Evolutionary conservation across 2,797 vertebrate species (phyloP), one percentile per base, ranked within the genome.

Genomic region (Lagodon rhomboides): DNA sequence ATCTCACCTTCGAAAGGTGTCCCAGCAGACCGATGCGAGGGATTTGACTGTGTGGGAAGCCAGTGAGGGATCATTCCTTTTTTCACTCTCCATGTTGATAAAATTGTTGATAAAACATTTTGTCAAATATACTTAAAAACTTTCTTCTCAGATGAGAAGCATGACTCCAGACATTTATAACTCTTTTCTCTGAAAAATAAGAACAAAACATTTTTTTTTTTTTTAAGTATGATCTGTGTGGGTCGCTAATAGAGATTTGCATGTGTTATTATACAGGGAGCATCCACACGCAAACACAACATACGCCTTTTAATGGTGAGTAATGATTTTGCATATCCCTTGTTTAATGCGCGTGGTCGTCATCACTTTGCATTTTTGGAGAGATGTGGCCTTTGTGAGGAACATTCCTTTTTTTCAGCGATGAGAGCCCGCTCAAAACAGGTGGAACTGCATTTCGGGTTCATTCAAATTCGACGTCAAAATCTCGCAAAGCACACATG

Each of bases 281-380:
- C 18, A 38, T n/a, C 46, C 50, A 47, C 17, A 43, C 7, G 56
- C 46, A 69, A 50, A 66, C 34, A 76, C 73, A 75, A 44, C 25
- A 58, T 51, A 30, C 10, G 34, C 41, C 23, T 27, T 58, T 38
- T 78, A 27, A 55, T 38, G 17, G 17, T 8, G 5, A 56, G 66
- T 25, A 47, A 75, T 55, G 63, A 18, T 46, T 91, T 84, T 85
- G 80, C 82, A 82, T 86, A 74, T 44, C n/a, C 22, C n/a, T 12
- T 60, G 5, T 64, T 68, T 70, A 43, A 20, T 75, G 34, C 3
- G 6, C 25, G 20, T 68, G 73, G 34, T 72, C 27, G 55, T 23
- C 4, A 5, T 58, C 27, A 8, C n/a, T 88, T 87, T 84, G 80
- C 66, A 80, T 87, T 75, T 85, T 85, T 44, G 3, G 5, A 73